Conservation (phyloP, 1,140 invertebrate genomes). For the Laodelphax striatellus region DNA sequence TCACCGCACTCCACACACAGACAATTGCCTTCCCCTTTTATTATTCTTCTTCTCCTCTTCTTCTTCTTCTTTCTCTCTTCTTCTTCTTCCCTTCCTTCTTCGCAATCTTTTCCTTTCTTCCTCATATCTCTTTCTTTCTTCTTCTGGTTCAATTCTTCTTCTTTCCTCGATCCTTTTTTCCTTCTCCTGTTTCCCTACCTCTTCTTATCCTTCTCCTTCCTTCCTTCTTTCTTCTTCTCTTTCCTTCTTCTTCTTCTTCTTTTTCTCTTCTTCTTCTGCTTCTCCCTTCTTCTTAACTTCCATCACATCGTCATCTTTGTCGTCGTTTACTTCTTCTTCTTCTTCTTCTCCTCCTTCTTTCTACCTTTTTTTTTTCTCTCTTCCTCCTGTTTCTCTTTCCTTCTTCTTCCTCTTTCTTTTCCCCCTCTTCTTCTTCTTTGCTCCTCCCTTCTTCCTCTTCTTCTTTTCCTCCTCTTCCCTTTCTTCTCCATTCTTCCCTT, state of each 20-base stretch:
- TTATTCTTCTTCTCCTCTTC: too few relatives aligned
- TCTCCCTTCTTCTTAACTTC: not conserved
- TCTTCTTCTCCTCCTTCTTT: not conserved
- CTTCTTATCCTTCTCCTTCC: not conserved
- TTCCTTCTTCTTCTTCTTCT: not conserved
- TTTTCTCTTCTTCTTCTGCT: too few relatives aligned
- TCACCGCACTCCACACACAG: too few relatives aligned
- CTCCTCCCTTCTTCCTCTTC: not conserved
- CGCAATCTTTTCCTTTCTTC: not conserved
- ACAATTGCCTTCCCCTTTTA: not conserved
- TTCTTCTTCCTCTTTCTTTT: not conserved
- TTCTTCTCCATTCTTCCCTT: not conserved
- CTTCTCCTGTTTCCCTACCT: not conserved
- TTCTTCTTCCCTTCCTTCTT: not conserved
- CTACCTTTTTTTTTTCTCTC: not conserved
- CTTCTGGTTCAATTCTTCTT: not conserved
- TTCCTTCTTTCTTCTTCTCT: not conserved
- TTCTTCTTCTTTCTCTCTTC: not conserved
- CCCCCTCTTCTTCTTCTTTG: not conserved
- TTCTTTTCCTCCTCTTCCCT: not conserved
- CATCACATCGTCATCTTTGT: not conserved
- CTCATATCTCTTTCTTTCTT: constrained; percentile 3
- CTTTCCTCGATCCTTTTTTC: not conserved
- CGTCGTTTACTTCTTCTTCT: constrained; percentile 5
- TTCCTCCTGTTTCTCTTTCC: not conserved